Percentiles rank a stretch among this genome's conserved stretches.
These are phyloP conservation scores for Zoanthus solanderi DNA, from an alignment of 92 coral and sea anemone genomes.

Conservation along the genomic window DNA sequence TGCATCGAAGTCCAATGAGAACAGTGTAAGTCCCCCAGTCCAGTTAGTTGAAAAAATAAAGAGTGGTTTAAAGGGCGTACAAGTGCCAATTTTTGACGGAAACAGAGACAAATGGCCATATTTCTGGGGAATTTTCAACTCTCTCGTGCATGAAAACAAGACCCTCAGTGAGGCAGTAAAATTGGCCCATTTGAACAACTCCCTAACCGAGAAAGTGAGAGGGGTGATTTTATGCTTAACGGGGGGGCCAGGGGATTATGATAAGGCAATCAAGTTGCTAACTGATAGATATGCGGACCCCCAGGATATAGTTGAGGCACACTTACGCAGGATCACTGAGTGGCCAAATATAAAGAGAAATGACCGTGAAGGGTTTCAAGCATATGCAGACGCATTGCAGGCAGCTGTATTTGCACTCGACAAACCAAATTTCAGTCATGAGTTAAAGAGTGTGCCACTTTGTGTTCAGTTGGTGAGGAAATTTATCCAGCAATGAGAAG, in stretches of 20 bases:
- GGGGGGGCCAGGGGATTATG: conserved; percentile 61
- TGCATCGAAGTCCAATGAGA: conserved; percentile 24
- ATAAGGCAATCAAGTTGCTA: conserved; percentile 53
- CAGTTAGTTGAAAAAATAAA: conserved; percentile 13
- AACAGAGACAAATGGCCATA: conserved; percentile 30
- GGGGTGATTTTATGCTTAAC: conserved; percentile 56
- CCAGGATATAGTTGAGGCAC: conserved; percentile 64
- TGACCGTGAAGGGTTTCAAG: conserved; percentile 56
- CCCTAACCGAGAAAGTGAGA: conserved; percentile 45
- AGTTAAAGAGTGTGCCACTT: conserved; percentile 44
- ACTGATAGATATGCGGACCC: conserved; percentile 67
- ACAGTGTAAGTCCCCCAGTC: not conserved
- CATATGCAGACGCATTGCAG: conserved; percentile 61
- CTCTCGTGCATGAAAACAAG: conserved; percentile 50
- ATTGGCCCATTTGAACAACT: conserved; percentile 50
- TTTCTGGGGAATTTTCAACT: conserved; percentile 39
- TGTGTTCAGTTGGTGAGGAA: conserved; percentile 50
- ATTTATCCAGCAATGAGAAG: conserved; percentile 50
- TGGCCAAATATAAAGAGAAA: conserved; percentile 50
- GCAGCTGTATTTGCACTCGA: conserved; percentile 69
- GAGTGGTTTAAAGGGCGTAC: conserved; percentile 47
- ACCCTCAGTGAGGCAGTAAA: conserved; percentile 27
- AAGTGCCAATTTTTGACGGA: conserved; percentile 39
- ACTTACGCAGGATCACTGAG: conserved; percentile 52
- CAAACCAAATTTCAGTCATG: conserved; percentile 52